Evolutionary conservation across 2,888 invertebrate genomes (phyloP).

Genomic region (Panzeria rudis): DNA sequence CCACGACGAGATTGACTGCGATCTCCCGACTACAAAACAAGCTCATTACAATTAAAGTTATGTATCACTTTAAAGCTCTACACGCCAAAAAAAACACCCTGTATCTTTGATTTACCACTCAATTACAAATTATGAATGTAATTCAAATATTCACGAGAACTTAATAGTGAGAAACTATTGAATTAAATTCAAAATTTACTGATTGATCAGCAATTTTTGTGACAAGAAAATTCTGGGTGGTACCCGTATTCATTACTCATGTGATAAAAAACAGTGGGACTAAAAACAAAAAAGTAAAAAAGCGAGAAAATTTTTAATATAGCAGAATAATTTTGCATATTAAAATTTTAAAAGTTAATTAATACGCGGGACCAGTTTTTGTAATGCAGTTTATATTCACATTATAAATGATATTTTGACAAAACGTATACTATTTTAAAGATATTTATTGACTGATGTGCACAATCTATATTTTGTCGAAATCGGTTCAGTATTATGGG

Average conservation of each 20-base stretch:
- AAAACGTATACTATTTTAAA: too few species aligned
- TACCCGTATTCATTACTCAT: conserved; percentile 6
- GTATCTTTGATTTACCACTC: not conserved
- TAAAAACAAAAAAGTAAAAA: not conserved
- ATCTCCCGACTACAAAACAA: too few species aligned
- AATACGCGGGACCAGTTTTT: too few species aligned
- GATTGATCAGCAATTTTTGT: conserved; percentile 34
- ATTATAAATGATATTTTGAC: too few species aligned
- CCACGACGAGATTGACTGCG: too few species aligned
- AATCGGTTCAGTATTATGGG: too few species aligned
- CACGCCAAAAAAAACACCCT: not conserved
- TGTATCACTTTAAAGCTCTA: too few species aligned
- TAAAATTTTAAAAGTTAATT: not conserved
- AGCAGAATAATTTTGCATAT: not conserved
- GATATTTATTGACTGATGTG: too few species aligned
- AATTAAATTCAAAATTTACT: conserved; percentile 40
- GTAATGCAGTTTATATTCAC: too few species aligned
- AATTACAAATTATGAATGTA: conserved; percentile 31
- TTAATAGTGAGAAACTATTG: conserved; percentile 17
- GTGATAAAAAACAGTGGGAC: conserved; percentile 12
- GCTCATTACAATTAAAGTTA: too few species aligned
- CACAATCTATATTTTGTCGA: too few species aligned
- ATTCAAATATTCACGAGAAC: not conserved
- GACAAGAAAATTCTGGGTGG: conserved; percentile 46
- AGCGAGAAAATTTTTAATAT: not conserved